Percentiles rank a stretch among this genome's conserved stretches.
These are phyloP conservation scores for Dasyurus viverrinus DNA, from an alignment of 2,113 vertebrate genomes.

Conservation along the genomic window DNA sequence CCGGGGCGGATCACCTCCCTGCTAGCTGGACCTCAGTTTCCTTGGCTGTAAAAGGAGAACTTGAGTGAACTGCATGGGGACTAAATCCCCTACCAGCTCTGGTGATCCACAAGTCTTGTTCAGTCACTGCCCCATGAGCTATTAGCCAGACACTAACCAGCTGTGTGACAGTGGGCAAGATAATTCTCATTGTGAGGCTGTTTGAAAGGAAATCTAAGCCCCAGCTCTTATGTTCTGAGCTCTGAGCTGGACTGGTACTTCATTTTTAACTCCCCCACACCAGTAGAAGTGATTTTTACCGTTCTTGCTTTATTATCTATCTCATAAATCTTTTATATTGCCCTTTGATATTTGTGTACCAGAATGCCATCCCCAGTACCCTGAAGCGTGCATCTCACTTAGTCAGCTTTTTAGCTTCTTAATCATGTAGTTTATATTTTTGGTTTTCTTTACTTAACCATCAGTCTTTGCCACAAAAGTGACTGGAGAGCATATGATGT, in stretches of 20 bases:
- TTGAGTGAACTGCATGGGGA: neutral
- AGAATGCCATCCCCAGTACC: constrained; percentile 44
- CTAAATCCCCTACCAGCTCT: neutral
- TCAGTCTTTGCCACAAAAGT: constrained; percentile 36
- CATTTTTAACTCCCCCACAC: constrained; percentile 52
- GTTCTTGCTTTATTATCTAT: constrained; percentile 47
- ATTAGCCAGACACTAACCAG: neutral
- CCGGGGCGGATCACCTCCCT: neutral
- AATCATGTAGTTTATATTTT: constrained; percentile 33
- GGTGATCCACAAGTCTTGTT: neutral
- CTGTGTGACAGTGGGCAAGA: neutral
- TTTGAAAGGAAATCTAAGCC: neutral
- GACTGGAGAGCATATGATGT: neutral
- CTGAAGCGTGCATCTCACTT: constrained; percentile 62
- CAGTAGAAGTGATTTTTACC: constrained; percentile 47
- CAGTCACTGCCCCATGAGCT: neutral
- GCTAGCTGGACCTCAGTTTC: neutral
- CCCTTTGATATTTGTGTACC: constrained; percentile 69
- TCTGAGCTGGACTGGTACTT: neutral
- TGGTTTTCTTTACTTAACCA: constrained; percentile 24
- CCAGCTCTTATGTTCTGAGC: neutral
- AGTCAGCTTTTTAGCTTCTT: constrained; percentile 53
- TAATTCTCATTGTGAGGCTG: neutral
- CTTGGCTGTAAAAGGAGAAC: neutral
- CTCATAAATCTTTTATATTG: constrained; percentile 71